Percentiles rank a stretch among this genome's conserved stretches.
These are phyloP conservation scores for Crotalus horridus DNA, from an alignment of 2,113 vertebrate species.

Conservation along the genomic window DNA sequence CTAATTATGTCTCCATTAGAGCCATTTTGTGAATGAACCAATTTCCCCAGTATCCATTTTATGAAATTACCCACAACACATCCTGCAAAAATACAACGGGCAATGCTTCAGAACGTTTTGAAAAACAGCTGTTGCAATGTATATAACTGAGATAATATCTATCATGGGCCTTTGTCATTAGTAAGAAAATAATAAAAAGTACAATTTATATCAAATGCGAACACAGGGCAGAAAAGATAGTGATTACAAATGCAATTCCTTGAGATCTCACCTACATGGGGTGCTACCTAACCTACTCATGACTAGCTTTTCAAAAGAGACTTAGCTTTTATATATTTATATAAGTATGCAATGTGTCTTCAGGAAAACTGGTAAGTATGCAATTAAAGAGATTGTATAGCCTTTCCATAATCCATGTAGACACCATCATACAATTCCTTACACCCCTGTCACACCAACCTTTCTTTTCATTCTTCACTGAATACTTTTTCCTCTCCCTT, in stretches of 20 bases:
- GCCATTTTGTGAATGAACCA: neutral
- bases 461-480: slow-evolving; percentile 4
- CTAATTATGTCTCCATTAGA: neutral
- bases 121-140: neutral
- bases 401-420: slow-evolving; percentile 17
- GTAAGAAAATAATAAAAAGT: neutral
- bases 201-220: neutral
- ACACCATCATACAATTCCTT: neutral
- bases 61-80: neutral
- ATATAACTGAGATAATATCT: neutral
- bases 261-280: neutral
- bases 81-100: neutral
- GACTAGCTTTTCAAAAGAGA: neutral
- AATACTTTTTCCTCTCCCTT: slow-evolving; percentile 26
- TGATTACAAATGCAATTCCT: neutral
- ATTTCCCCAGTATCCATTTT: neutral
- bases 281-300: neutral
- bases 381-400: slow-evolving; percentile 12
- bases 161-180: neutral
- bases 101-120: neutral
- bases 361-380: slow-evolving; percentile 14
- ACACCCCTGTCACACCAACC: neutral
- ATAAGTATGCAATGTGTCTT: neutral
- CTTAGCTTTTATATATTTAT: neutral
- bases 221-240: neutral